These are phyloP conservation scores for Girardinichthys multiradiatus DNA, from an alignment of 2,113 vertebrate genomes.

Conservation along the genomic window DNA sequence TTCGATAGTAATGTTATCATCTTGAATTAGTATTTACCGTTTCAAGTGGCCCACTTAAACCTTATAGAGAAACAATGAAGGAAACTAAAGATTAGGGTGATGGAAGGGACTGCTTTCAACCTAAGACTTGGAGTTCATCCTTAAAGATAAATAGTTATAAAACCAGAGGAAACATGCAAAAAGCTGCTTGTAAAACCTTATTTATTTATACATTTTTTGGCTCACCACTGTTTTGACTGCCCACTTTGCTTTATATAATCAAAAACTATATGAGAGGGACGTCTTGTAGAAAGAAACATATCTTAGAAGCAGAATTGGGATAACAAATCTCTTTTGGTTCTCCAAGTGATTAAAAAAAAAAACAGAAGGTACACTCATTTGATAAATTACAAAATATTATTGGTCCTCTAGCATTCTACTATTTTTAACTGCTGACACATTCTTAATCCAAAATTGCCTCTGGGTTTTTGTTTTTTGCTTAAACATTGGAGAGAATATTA, in stretches of 20 bases:
- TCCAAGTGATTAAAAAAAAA: constrained; percentile 45
- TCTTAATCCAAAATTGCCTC: constrained; percentile 51
- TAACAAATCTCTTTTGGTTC: constrained; percentile 16
- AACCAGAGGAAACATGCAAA: no score
- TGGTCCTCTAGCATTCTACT: constrained; percentile 54
- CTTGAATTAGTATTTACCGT: no score
- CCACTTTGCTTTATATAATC: background rate
- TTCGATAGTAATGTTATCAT: no score
- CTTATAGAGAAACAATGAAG: no score
- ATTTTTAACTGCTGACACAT: constrained; percentile 56
- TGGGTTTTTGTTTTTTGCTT: constrained; percentile 48
- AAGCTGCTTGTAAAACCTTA: no score
- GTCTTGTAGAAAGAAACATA: constrained; percentile 24
- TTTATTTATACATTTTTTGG: background rate
- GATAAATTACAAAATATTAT: constrained; percentile 57
- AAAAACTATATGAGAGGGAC: background rate
- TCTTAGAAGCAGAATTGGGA: constrained; percentile 18
- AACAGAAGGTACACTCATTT: constrained; percentile 42
- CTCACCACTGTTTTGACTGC: background rate
- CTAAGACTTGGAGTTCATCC: no score
- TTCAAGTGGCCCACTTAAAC: no score
- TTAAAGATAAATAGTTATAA: no score
- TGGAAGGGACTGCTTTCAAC: no score
- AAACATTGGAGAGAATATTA: constrained; percentile 44
- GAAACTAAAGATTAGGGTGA: no score